These are phyloP conservation scores for Fregata magnificens DNA, from an alignment of 2,113 vertebrate species.

Conservation along the genomic window DNA sequence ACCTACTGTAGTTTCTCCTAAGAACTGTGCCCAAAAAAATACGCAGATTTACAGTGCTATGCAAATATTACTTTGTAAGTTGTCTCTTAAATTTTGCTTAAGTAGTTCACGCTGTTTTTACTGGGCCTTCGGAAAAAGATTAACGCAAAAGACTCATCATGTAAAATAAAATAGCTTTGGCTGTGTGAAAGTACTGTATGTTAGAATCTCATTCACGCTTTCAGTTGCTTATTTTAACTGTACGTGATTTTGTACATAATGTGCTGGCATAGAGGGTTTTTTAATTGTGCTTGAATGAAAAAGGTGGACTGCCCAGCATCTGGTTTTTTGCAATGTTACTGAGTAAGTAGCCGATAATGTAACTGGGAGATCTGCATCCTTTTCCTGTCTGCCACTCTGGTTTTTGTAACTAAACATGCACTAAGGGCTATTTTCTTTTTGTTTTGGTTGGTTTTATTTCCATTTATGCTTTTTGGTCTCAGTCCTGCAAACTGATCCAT, in stretches of 20 bases:
- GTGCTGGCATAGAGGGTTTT: neutral
- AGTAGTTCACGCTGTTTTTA: neutral
- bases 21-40: neutral
- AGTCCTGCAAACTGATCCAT: neutral
- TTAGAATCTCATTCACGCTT: conserved; percentile 1
- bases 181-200: conserved; percentile 33
- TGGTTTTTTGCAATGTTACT: neutral
- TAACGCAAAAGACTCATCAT: neutral
- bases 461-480: neutral
- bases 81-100: conserved; percentile 2
- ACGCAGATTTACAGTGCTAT: conserved; percentile 11
- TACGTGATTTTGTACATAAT: neutral
- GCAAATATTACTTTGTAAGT: conserved; percentile 25
- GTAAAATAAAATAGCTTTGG: conserved; percentile 66
- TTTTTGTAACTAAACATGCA: neutral
- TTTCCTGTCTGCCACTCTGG: neutral
- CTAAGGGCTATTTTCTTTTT: neutral
- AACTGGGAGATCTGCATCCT: neutral
- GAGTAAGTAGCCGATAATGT: neutral
- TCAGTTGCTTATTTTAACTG: neutral
- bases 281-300: neutral
- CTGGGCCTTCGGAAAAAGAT: conserved; percentile 16
- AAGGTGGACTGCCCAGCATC: neutral
- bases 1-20: neutral
- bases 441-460: neutral